Percentiles rank a stretch among this genome's conserved stretches.
Evolutionary conservation across 2,888 invertebrate species (phyloP).

Genomic region (Mythimna lalbum): DNA sequence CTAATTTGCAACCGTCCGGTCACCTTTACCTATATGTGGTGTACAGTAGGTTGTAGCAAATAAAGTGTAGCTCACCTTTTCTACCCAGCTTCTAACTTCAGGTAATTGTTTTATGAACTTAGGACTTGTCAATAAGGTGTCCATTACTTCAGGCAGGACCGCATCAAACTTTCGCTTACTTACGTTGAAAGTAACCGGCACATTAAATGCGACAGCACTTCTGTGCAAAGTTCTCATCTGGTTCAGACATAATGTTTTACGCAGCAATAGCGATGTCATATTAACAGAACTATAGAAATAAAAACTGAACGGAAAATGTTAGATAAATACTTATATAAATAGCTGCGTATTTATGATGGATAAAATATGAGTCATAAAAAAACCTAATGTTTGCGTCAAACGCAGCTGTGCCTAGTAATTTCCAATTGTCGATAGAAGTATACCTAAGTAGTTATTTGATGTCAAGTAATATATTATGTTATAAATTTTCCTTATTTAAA

Average conservation of each 20-base stretch:
- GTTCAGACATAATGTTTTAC: conserved; percentile 12
- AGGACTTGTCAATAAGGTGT: conserved; percentile 35
- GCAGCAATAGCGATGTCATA: conserved; percentile 12
- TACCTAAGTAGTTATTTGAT: background rate
- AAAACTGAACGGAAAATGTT: conserved; percentile 7
- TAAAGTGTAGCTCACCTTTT: conserved; percentile 19
- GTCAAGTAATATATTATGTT: too few relatives aligned
- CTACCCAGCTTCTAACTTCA: conserved; percentile 37
- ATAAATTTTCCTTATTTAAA: conserved; percentile 20
- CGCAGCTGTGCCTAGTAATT: background rate
- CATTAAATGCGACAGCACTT: background rate
- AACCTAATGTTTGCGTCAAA: too few relatives aligned
- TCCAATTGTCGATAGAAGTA: background rate
- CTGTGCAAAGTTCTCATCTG: conserved; percentile 34
- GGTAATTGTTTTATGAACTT: conserved; percentile 34
- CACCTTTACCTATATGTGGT: too few relatives aligned
- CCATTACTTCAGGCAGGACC: conserved; percentile 30
- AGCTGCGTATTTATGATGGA: background rate
- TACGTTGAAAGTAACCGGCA: conserved; percentile 18
- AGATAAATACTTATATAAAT: conserved; percentile 1
- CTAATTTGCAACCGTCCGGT: too few relatives aligned
- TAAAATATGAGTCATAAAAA: background rate
- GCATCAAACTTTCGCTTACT: conserved; percentile 19
- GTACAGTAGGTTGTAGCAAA: background rate
- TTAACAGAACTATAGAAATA: background rate